phyloP scores from a whole-genome alignment of 1,140 invertebrate species.

The Alviniconcha marisindica region DNA sequence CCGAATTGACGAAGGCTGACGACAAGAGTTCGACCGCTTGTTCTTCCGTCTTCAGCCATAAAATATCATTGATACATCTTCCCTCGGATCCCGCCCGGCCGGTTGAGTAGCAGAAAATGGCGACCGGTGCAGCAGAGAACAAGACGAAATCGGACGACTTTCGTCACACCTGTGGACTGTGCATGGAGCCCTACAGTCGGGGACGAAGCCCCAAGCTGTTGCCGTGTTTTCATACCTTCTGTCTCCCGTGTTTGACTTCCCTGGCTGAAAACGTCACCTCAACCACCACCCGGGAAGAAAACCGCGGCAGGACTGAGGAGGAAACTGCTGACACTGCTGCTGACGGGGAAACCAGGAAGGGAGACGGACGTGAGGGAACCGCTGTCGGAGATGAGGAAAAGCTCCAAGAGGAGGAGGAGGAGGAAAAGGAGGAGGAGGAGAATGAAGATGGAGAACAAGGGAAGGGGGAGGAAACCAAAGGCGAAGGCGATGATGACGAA shows the following conservation, averaged over 20 bases:
- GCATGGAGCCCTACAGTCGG: neutral
- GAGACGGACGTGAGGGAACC: neutral
- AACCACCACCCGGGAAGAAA: neutral
- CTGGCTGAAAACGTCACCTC: neutral
- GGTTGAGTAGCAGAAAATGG: too few relatives aligned
- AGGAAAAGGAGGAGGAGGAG: neutral
- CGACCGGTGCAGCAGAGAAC: neutral
- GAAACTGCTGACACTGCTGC: neutral
- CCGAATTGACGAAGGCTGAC: too few relatives aligned
- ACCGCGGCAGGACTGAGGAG: too few relatives aligned
- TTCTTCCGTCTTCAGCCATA: too few relatives aligned
- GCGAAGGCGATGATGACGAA: too few relatives aligned
- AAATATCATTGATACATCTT: too few relatives aligned
- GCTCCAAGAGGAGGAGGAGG: neutral
- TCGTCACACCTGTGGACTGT: neutral
- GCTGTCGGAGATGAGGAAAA: neutral
- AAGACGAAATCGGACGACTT: neutral
- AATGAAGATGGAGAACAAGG: neutral
- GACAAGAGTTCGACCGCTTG: too few relatives aligned
- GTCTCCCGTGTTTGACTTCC: neutral
- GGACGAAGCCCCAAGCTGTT: neutral
- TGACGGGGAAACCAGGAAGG: neutral
- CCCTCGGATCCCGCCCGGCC: too few relatives aligned
- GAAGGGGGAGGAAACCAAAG: too few relatives aligned
- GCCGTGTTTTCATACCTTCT: neutral